Evolutionary conservation across 1,140 invertebrate genomes (phyloP), one percentile per base, ranked within the genome.

Genomic region (Capitella teleta): DNA sequence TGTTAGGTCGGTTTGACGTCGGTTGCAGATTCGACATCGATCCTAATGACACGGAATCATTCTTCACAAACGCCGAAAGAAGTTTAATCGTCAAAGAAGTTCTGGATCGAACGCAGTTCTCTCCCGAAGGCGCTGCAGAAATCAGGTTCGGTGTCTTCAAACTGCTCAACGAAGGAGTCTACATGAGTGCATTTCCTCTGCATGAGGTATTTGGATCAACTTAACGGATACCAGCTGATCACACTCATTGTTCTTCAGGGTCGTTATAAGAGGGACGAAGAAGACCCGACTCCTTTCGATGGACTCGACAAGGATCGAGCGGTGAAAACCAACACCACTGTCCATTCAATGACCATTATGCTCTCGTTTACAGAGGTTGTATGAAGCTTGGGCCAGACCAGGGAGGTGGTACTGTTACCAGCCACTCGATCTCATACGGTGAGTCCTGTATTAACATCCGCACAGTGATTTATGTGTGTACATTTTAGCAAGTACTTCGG

Each of bases 401-500:
- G 28, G 40, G 3, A 10, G 38, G 18, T 51, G 49, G 49, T 45
- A 51, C 25, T 2, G 26, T 16, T 26, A 37, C 19, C 49, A 51
- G 18, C 49, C 49, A 30, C 24, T 51, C 4, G 38, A 51, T 18
- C 23, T 43, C 6, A 30, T 51, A 38, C 12, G 49, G 49, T 44
- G 19, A 10, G 19, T 47, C 6, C 5, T 25, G 21, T 12, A 25
- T 25, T 6, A 10, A 44, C 16, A 19, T 25, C 24, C 8, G 10
- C 19, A n/a, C 19, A 41, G 19, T 10, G 12, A 41, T 14, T 19
- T 12, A 19, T 47, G 25, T 47, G 10, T 34, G 6, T 6, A 10
- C 19, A 14, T 47, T 61, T 5, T 55, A 71, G 74, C 51, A 78
- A 85, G 57, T 97, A 97, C 68, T 96, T 96, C 66, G 92, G 93